Base-by-base conservation (phyloP, 92 coral and sea anemone genomes). In the Phenganax marumi region DNA sequence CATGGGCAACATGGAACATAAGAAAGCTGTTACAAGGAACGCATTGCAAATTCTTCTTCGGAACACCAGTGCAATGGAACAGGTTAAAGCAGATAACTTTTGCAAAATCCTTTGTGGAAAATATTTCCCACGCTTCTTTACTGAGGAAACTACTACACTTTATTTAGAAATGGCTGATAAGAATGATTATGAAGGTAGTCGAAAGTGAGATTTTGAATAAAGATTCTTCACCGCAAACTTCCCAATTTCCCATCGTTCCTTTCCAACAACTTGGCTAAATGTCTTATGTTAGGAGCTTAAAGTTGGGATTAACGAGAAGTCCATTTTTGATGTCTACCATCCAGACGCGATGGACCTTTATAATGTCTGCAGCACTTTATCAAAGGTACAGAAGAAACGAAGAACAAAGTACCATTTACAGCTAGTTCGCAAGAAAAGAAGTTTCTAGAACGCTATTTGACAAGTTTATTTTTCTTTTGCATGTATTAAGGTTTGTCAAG, bases 61-160 rank as follows among this genome's bases (percentile, higher is more conserved):
- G 13, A 92, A 86, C 88, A 92, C 97, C 68, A 95, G 90, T 87
- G 98, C 98, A 21, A 85, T 90, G 39, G 98, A 95, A 87, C 97
- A 92, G 93, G 98, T 95, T 57, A 22, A 47, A 47, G 8, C 12
- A 43, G 46, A 19, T 52, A 26, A 26, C 24, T 12, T 58, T 25
- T 26, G 18, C 21, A 69, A 18, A 18, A 14, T 80, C 14, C 50
- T 48, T 43, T 17, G 39, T 68, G 18, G 26, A 54, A 9, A 9
- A 17, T 26, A 8, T 10, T 54, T 23, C 19, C 8, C 16, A 46
- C 0, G 3, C 0, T n/a, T 66, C 12, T 11, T 76, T 17, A 48
- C 2, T 8, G 22, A 46, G 11, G 11, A 12, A 46, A 6, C 10
- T 22, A 10, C 24, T 52, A 52, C 48, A 23, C 7, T 62, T 52